These are phyloP conservation scores for Bovichtus variegatus DNA, from an alignment of 2,797 vertebrate genomes.

Conservation along the genomic window DNA sequence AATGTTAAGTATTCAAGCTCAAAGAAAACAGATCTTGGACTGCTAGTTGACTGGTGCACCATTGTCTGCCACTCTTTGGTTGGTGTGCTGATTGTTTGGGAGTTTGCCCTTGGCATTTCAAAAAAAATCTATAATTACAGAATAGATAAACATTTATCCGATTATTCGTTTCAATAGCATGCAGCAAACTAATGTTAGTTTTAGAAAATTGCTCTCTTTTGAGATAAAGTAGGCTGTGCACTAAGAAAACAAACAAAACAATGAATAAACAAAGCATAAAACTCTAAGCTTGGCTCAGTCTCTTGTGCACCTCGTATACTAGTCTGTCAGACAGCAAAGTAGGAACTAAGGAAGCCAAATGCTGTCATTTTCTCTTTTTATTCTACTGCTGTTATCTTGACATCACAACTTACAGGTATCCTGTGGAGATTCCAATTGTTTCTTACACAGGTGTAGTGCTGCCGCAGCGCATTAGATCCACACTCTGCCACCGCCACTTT, in stretches of 20 bases:
- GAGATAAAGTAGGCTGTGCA: background rate
- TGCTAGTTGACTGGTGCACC: background rate
- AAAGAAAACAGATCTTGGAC: background rate
- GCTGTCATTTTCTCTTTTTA: background rate
- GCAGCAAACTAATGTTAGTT: slow-evolving; percentile 20
- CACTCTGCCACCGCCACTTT: too few relatives aligned
- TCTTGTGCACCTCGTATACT: background rate
- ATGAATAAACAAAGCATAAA: slow-evolving; percentile 15
- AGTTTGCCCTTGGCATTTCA: slow-evolving; percentile 7
- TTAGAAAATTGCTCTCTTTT: slow-evolving; percentile 19
- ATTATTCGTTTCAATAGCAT: slow-evolving; percentile 11
- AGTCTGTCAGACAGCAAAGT: background rate
- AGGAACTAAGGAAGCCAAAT: background rate
- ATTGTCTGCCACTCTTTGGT: slow-evolving; percentile 4
- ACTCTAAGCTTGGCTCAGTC: background rate
- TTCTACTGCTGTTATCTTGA: slow-evolving; percentile 4
- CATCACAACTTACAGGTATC: background rate
- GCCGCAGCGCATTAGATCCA: too few relatives aligned
- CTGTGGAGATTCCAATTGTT: background rate
- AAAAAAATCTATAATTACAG: slow-evolving; percentile 31
- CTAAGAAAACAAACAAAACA: slow-evolving; percentile 12
- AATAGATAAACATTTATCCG: slow-evolving; percentile 16
- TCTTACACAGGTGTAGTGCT: background rate
- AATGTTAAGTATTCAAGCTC: background rate
- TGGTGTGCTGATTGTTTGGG: background rate